phyloP scores from a whole-genome alignment of 35 echinoderm and acorn worm genomes.

The Amphiura filiformis region DNA sequence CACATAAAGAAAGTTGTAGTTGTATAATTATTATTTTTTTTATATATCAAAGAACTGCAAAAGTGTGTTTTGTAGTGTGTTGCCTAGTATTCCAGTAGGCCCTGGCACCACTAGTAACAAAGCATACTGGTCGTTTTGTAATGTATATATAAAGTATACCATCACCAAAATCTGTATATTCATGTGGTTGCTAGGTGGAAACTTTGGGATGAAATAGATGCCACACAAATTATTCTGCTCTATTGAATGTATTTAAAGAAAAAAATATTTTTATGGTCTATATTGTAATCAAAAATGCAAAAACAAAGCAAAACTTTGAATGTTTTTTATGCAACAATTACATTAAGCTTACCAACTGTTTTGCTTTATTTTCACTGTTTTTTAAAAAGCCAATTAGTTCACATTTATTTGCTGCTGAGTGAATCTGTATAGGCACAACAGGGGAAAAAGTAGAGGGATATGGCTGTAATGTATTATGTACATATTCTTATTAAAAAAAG shows the following conservation, averaged over 20 bases:
- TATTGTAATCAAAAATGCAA: slow-evolving; percentile 49
- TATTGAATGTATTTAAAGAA: slow-evolving; percentile 36
- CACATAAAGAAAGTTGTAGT: not conserved
- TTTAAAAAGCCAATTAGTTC: not conserved
- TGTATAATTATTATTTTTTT: not conserved
- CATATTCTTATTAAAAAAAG: slow-evolving; percentile 9
- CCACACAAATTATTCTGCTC: slow-evolving; percentile 49
- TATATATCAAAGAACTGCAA: not conserved
- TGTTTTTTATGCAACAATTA: slow-evolving; percentile 7
- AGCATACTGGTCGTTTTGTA: not conserved
- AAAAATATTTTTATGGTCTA: slow-evolving; percentile 45
- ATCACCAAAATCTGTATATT: slow-evolving; percentile 9
- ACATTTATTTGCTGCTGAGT: not conserved
- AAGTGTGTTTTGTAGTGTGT: not conserved
- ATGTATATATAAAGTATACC: slow-evolving; percentile 13
- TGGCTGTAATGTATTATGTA: not conserved
- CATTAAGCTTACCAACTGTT: not conserved
- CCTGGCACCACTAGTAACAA: not conserved
- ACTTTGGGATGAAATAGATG: slow-evolving; percentile 36
- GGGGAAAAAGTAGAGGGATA: not conserved
- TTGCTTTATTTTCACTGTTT: not conserved
- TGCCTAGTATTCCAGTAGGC: not conserved
- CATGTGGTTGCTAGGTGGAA: slow-evolving; percentile 15
- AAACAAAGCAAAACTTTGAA: slow-evolving; percentile 7
- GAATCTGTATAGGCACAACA: not conserved